A percentile compares a stretch with the other conserved stretches of the same genome.
These are phyloP conservation scores for Exocentrus adspersus DNA, from an alignment of 2,888 invertebrate species.

Conservation along the genomic window DNA sequence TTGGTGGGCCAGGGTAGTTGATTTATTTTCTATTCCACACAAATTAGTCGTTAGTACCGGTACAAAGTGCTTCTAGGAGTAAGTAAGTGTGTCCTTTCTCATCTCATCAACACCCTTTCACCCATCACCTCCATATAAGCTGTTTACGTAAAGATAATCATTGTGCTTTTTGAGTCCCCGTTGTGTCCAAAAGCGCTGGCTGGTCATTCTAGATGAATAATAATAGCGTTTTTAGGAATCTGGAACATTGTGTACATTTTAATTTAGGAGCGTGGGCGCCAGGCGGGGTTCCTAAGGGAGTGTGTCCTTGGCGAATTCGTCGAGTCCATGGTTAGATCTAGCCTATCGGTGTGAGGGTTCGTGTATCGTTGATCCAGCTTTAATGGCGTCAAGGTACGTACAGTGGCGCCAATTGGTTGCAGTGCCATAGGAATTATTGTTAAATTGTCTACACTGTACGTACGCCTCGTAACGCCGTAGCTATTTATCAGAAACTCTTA, in stretches of 20 bases:
- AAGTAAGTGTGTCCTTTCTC: conserved; percentile 41
- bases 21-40: conserved; percentile 10
- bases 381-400: not conserved
- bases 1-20: not conserved
- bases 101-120: conserved; percentile 21
- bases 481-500: not conserved
- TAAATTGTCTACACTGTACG: too few species aligned
- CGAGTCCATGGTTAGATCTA: conserved; percentile 35
- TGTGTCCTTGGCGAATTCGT: not conserved
- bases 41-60: conserved; percentile 37
- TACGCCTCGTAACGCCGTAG: too few species aligned
- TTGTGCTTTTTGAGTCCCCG: conserved; percentile 48
- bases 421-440: not conserved
- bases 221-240: conserved; percentile 44
- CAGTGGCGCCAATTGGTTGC: not conserved
- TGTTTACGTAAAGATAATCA: conserved; percentile 44
- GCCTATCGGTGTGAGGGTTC: conserved; percentile 41
- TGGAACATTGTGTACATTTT: conserved; percentile 49
- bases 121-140: conserved; percentile 28
- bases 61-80: conserved; percentile 44
- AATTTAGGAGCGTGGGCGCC: conserved; percentile 32
- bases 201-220: conserved; percentile 39
- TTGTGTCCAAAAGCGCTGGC: conserved; percentile 43
- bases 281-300: not conserved
- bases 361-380: conserved; percentile 6